Evolutionary conservation across 2,797 vertebrate species (phyloP).

Genomic region (Halcyon chelicuti): DNA sequence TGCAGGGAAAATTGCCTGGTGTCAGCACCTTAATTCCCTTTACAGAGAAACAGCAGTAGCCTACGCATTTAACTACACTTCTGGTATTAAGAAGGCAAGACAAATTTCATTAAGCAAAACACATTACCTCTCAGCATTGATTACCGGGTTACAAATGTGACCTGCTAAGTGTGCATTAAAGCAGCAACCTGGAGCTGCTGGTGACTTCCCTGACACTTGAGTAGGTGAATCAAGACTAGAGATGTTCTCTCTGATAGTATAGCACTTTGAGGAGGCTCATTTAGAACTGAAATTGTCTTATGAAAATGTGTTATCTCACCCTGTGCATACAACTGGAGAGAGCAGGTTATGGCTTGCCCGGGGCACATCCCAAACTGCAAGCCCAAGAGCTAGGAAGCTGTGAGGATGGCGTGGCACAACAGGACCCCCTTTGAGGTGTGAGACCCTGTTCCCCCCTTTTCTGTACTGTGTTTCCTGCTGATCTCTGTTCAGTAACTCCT

Average conservation of each 20-base stretch:
- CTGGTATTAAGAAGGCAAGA: background rate
- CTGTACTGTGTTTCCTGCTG: background rate
- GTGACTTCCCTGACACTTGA: background rate
- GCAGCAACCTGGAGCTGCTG: background rate
- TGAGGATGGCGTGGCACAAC: background rate
- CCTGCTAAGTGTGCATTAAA: background rate
- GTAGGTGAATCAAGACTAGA: background rate
- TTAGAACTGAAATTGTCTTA: background rate
- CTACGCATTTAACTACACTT: background rate
- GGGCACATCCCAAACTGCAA: background rate
- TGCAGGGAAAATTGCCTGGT: background rate
- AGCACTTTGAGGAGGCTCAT: background rate
- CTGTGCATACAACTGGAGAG: background rate
- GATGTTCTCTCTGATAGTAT: background rate
- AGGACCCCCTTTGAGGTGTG: background rate
- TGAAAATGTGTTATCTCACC: background rate
- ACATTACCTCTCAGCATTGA: background rate
- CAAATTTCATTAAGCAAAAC: background rate
- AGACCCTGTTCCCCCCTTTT: background rate
- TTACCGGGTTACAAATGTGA: background rate
- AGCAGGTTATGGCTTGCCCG: background rate
- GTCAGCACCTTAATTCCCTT: constrained; percentile 1
- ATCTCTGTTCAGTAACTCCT: background rate
- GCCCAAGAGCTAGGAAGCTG: background rate
- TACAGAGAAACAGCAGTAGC: background rate